Evolutionary conservation across 2,113 vertebrate species (phyloP).

Genomic region (Peromyscus polionotus): DNA sequence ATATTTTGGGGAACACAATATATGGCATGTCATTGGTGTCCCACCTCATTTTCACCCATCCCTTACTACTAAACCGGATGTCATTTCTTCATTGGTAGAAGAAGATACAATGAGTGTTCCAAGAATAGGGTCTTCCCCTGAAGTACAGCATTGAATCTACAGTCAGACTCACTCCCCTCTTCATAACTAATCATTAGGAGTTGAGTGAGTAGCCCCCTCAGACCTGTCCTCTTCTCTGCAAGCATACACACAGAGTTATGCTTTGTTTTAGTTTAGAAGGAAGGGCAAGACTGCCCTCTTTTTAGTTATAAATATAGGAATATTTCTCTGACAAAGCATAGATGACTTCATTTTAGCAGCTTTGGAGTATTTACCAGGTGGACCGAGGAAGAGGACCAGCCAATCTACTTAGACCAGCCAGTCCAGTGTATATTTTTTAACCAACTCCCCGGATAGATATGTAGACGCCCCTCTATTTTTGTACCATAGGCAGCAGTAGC

Average conservation of each 20-base stretch:
- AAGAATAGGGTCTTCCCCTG: constrained; percentile 2
- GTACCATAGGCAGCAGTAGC: background rate
- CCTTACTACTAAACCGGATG: background rate
- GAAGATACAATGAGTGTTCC: background rate
- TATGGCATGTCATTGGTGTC: background rate
- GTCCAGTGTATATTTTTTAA: background rate
- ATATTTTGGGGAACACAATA: no score
- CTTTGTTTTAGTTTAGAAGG: constrained; percentile 31
- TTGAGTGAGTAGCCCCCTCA: background rate
- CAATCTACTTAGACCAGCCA: background rate
- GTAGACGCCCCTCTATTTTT: background rate
- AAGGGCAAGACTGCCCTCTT: constrained; percentile 19
- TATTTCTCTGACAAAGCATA: constrained; percentile 48
- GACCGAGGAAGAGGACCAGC: no score
- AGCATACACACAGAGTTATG: background rate
- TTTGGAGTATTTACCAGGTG: background rate
- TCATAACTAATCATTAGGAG: constrained; percentile 1
- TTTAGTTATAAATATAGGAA: constrained; percentile 1
- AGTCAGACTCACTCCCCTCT: background rate
- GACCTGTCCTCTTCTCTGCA: background rate
- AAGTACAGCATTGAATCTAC: background rate
- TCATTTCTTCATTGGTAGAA: background rate
- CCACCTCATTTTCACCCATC: background rate
- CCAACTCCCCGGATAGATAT: background rate
- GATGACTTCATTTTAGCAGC: constrained; percentile 14